Percentiles rank a stretch among this genome's conserved stretches.
Conservation (phyloP, 2,888 invertebrate species). For the Dinocampus coccinellae region DNA sequence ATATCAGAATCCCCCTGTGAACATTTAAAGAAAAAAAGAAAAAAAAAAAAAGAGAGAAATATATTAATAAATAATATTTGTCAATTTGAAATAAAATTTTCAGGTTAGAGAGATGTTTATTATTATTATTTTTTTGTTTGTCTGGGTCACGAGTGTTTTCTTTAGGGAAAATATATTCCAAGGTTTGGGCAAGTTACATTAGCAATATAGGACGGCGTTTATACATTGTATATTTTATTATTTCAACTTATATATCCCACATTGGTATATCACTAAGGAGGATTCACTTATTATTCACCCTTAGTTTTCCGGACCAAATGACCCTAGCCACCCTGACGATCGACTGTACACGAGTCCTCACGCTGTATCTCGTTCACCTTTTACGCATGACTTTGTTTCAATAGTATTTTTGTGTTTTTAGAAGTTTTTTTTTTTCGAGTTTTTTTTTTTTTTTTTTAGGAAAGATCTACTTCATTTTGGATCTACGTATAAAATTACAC, state of each 20-base stretch:
- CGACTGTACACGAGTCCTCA: conserved; percentile 28
- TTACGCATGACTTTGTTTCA: conserved; percentile 30
- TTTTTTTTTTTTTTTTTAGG: conserved; percentile 14
- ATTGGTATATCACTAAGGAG: conserved; percentile 8
- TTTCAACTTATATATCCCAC: neutral
- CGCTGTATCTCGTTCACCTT: conserved; percentile 30
- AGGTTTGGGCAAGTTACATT: conserved; percentile 4
- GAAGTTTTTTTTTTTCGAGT: neutral
- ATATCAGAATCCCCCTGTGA: conserved; percentile 2
- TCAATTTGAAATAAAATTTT: neutral
- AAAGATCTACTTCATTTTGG: conserved; percentile 6
- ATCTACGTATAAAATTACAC: neutral
- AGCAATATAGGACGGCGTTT: neutral
- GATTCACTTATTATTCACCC: conserved; percentile 37
- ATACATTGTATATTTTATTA: neutral
- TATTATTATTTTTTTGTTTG: neutral
- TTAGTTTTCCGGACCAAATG: conserved; percentile 31
- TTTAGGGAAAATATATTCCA: neutral
- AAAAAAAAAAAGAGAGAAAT: no score
- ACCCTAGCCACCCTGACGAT: conserved; percentile 21
- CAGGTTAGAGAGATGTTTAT: neutral
- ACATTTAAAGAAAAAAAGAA: neutral
- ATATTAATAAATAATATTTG: neutral
- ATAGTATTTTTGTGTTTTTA: conserved; percentile 17
- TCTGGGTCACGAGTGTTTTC: neutral